Evolutionary conservation across 2,888 invertebrate species (phyloP).

Genomic region (Lithophane leautieri): DNA sequence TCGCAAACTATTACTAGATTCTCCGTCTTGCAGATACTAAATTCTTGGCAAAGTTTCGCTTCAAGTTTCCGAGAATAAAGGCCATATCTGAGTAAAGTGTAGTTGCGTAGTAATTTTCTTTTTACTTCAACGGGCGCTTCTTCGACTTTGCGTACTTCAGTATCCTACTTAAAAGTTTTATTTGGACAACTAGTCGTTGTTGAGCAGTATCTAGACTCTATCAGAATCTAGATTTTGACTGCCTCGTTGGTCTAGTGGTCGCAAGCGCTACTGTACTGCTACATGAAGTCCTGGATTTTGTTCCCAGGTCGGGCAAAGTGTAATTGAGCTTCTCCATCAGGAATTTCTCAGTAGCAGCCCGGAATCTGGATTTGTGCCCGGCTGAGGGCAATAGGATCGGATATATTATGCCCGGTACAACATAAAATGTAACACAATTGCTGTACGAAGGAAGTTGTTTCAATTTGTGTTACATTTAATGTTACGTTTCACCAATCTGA

Average conservation of each 20-base stretch:
- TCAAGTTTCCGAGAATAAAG: constrained; percentile 33
- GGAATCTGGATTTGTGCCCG: too few relatives aligned
- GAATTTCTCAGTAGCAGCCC: background rate
- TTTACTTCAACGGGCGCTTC: constrained; percentile 24
- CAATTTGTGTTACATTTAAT: background rate
- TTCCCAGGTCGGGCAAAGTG: too few relatives aligned
- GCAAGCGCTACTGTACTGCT: too few relatives aligned
- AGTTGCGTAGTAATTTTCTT: constrained; percentile 35
- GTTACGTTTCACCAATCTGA: background rate
- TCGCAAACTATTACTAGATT: constrained; percentile 41
- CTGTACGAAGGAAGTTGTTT: background rate
- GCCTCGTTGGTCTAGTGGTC: background rate
- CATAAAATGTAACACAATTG: too few relatives aligned
- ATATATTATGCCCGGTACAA: background rate
- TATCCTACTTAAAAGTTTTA: constrained; percentile 25
- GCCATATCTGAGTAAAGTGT: constrained; percentile 15
- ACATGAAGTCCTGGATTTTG: too few relatives aligned
- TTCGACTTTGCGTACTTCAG: background rate
- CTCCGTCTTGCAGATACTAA: constrained; percentile 20
- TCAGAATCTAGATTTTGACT: constrained; percentile 1
- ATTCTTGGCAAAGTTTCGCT: constrained; percentile 41
- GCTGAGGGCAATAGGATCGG: background rate
- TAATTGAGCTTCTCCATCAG: background rate
- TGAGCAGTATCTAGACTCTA: background rate
- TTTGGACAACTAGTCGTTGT: constrained; percentile 8